phyloP scores from a whole-genome alignment of 2,113 vertebrate species.

The Neogale vison region DNA sequence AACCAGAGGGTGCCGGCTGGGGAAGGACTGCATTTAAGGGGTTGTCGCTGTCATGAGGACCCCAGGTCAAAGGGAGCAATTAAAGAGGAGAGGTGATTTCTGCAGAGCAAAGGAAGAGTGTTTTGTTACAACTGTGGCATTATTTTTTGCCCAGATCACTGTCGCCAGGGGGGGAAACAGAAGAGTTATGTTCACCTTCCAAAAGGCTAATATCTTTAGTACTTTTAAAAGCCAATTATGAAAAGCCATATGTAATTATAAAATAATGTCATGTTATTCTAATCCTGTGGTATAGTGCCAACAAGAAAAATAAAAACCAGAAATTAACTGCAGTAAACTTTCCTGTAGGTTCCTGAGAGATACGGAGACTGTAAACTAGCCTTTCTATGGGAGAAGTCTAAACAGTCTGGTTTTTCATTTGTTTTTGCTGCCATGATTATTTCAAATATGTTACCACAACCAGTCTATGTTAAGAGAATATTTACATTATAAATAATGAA shows the following conservation, averaged over 20 bases:
- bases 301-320: background rate
- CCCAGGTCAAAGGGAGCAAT: background rate
- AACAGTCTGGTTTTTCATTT: background rate
- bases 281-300: background rate
- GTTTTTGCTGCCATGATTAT: background rate
- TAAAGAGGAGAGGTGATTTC: background rate
- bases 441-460: background rate
- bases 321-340: background rate
- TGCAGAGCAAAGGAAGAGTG: background rate
- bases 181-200: background rate
- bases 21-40: background rate
- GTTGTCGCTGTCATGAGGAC: background rate
- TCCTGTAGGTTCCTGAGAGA: background rate
- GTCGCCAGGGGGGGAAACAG: background rate
- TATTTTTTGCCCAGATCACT: background rate
- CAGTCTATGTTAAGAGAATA: background rate
- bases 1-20: background rate
- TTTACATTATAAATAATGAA: slow-evolving; percentile 8
- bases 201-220: background rate
- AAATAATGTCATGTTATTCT: background rate
- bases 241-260: background rate
- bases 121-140: background rate
- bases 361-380: background rate
- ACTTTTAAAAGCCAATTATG: background rate
- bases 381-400: background rate